These are phyloP conservation scores for Azemiops feae DNA, from an alignment of 2,113 vertebrate genomes.

Conservation along the genomic window DNA sequence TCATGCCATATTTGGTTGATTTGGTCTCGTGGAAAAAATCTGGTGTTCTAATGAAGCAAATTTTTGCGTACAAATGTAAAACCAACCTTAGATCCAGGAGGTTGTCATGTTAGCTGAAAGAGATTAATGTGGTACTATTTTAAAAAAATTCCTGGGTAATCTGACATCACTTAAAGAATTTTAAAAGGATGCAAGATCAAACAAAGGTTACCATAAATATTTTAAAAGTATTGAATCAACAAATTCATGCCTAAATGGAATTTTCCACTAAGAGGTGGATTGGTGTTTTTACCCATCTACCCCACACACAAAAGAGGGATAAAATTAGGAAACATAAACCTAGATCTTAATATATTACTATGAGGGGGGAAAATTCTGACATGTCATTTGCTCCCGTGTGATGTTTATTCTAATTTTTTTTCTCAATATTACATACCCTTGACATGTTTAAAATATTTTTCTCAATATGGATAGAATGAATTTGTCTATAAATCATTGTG, in stretches of 20 bases:
- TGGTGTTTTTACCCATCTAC: not conserved
- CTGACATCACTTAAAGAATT: not conserved
- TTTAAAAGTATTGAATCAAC: not conserved
- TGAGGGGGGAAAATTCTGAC: slow-evolving; percentile 26
- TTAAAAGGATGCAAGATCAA: not conserved
- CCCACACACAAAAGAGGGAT: not conserved
- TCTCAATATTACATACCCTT: not conserved
- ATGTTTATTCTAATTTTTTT: slow-evolving; percentile 32
- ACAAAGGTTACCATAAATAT: not conserved
- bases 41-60: not conserved
- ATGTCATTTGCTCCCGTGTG: slow-evolving; percentile 18
- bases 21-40: not conserved
- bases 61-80: not conserved
- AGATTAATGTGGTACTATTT: not conserved
- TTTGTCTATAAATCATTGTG: slow-evolving; percentile 12
- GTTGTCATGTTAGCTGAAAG: not conserved
- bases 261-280: not conserved
- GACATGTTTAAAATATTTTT: slow-evolving; percentile 20
- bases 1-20: not conserved
- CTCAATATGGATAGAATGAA: not conserved
- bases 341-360: not conserved
- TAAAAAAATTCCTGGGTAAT: not conserved
- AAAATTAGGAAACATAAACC: not conserved
- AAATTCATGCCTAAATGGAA: not conserved
- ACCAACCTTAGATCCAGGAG: not conserved